These are phyloP conservation scores for Coremacera marginata DNA, from an alignment of 2,888 invertebrate species.

Conservation along the genomic window DNA sequence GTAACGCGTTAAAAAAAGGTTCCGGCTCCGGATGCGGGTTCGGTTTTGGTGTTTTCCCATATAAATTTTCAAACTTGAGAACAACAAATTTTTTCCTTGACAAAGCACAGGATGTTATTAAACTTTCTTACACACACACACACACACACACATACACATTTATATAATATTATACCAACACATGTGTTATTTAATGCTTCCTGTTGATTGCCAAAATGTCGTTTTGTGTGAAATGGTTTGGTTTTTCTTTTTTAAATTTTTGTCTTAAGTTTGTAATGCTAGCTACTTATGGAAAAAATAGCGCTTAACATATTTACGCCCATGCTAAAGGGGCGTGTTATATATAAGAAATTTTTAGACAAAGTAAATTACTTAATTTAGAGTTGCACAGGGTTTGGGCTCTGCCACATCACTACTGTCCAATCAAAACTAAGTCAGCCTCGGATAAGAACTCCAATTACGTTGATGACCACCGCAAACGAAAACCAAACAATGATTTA, in stretches of 20 bases:
- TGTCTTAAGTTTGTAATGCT: neutral
- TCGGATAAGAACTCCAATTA: too few relatives aligned
- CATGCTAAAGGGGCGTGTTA: too few relatives aligned
- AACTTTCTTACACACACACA: constrained; percentile 46
- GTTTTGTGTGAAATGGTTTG: constrained; percentile 21
- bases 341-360: too few relatives aligned
- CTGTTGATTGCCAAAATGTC: constrained; percentile 16
- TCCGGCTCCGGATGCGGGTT: constrained; percentile 23
- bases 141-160: constrained; percentile 46
- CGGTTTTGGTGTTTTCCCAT: constrained; percentile 18
- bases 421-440: too few relatives aligned
- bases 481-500: too few relatives aligned
- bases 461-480: too few relatives aligned
- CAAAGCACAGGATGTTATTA: constrained; percentile 50
- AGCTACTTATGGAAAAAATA: too few relatives aligned
- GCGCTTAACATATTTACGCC: neutral
- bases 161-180: constrained; percentile 19
- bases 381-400: too few relatives aligned
- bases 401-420: too few relatives aligned
- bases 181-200: constrained; percentile 23
- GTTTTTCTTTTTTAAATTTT: constrained; percentile 24
- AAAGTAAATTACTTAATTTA: too few relatives aligned
- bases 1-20: constrained; percentile 43
- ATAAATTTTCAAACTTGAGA: constrained; percentile 41
- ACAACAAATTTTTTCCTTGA: constrained; percentile 41